Evolutionary conservation across 1,140 invertebrate genomes (phyloP).

Genomic region (Chionoecetes opilio): DNA sequence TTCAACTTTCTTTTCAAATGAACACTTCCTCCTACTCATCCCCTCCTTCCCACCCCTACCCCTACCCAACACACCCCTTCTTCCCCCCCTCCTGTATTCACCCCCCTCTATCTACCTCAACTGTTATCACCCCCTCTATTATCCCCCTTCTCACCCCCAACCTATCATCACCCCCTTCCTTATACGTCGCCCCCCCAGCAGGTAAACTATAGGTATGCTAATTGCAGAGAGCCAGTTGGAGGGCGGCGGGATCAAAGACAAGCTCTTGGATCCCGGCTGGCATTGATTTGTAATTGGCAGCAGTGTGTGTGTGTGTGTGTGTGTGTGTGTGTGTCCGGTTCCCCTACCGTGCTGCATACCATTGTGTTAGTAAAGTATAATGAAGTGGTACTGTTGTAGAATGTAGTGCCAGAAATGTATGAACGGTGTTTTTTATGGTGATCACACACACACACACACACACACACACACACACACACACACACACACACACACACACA

Average conservation of each 20-base stretch:
- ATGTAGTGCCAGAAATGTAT: background rate
- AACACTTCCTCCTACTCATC: too few relatives aligned
- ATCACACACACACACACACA: background rate
- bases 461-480: too few relatives aligned
- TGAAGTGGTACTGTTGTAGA: background rate
- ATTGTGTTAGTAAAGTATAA: background rate
- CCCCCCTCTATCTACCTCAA: background rate
- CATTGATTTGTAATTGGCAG: conserved; percentile 36
- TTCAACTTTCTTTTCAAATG: background rate
- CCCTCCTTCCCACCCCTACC: background rate
- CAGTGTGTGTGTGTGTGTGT: background rate
- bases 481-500: background rate
- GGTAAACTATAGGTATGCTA: background rate
- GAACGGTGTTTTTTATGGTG: too few relatives aligned
- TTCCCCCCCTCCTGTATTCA: background rate
- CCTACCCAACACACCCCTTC: too few relatives aligned
- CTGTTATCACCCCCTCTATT: background rate
- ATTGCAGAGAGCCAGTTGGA: background rate
- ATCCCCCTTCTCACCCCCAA: too few relatives aligned
- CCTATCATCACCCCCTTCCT: background rate
- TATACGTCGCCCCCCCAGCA: background rate
- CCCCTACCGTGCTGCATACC: background rate
- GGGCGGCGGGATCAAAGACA: background rate
- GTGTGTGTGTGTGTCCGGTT: background rate
- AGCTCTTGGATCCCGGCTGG: background rate